A percentile compares a stretch with the other conserved stretches of the same genome.
These are phyloP conservation scores for Ophioninae sp. DNA, from an alignment of 2,888 invertebrate species.

Conservation along the genomic window DNA sequence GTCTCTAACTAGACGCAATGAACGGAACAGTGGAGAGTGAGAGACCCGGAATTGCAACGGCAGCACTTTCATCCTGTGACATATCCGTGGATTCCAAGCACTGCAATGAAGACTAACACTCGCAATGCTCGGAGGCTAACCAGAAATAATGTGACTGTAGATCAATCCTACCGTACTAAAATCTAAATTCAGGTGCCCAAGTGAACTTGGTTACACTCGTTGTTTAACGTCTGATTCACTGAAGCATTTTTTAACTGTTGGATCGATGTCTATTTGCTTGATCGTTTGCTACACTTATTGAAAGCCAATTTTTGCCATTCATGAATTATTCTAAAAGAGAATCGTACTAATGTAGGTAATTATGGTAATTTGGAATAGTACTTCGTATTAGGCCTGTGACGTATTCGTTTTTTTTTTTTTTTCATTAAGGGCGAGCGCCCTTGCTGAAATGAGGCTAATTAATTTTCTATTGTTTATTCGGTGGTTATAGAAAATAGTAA, in stretches of 20 bases:
- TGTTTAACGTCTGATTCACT: slow-evolving; percentile 2
- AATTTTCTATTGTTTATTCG: no score
- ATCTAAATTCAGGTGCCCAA: slow-evolving; percentile 65
- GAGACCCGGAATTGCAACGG: slow-evolving; percentile 66
- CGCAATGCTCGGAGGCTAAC: slow-evolving; percentile 79
- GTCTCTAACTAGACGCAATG: slow-evolving; percentile 80
- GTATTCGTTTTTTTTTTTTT: no score
- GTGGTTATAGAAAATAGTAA: no score
- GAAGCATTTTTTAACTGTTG: slow-evolving; percentile 29
- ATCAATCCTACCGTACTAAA: slow-evolving; percentile 77
- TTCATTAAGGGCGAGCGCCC: no score
- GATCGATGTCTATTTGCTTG: background rate
- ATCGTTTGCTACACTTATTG: background rate
- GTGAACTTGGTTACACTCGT: slow-evolving; percentile 28
- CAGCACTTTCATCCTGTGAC: slow-evolving; percentile 36
- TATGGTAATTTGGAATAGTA: no score
- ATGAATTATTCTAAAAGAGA: background rate
- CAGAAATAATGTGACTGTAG: slow-evolving; percentile 79
- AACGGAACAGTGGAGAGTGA: slow-evolving; percentile 71
- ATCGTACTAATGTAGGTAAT: no score
- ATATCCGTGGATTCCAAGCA: slow-evolving; percentile 44
- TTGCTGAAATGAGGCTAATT: no score
- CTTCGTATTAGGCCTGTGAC: no score
- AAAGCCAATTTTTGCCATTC: background rate
- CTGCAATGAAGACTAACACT: slow-evolving; percentile 80